A percentile compares a stretch with the other conserved stretches of the same genome.
Conservation (phyloP, 2,888 invertebrate species). For the Ormyrus labotus region DNA sequence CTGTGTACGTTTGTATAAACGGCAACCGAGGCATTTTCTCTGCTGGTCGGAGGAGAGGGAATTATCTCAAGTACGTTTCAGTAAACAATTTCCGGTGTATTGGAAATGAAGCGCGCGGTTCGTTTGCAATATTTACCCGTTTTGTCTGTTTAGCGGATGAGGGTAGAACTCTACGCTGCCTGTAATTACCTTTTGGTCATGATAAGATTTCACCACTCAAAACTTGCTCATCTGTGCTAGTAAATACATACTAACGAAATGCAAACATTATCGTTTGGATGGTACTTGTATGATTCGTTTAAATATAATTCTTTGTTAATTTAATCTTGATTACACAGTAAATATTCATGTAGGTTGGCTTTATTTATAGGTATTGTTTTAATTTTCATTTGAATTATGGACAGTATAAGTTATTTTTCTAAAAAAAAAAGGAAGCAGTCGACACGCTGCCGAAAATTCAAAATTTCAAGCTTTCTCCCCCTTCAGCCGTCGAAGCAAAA, state of each 20-base stretch:
- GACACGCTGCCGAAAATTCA: no score
- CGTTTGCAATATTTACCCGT: slow-evolving; percentile 44
- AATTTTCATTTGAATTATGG: no score
- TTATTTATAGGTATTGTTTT: no score
- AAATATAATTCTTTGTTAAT: no score
- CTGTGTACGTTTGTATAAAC: background rate
- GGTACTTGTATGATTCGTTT: no score
- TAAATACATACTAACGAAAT: background rate
- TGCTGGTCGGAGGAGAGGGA: slow-evolving; percentile 1
- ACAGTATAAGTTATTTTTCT: no score
- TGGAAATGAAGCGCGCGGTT: slow-evolving; percentile 28
- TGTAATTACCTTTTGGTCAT: slow-evolving; percentile 16
- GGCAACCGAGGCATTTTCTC: background rate
- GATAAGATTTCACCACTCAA: slow-evolving; percentile 29
- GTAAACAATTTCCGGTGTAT: slow-evolving; percentile 41
- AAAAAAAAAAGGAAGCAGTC: no score
- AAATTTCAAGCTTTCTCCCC: no score
- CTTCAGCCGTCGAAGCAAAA: no score
- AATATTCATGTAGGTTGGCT: no score
- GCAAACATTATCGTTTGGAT: no score
- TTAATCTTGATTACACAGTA: no score
- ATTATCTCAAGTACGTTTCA: slow-evolving; percentile 39
- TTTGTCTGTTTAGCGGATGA: slow-evolving; percentile 27
- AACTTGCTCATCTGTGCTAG: background rate
- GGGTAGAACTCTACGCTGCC: background rate